Percentiles rank a stretch among this genome's conserved stretches.
Evolutionary conservation across 1,140 invertebrate species (phyloP).

Genomic region (Bursaphelenchus mucronatus): DNA sequence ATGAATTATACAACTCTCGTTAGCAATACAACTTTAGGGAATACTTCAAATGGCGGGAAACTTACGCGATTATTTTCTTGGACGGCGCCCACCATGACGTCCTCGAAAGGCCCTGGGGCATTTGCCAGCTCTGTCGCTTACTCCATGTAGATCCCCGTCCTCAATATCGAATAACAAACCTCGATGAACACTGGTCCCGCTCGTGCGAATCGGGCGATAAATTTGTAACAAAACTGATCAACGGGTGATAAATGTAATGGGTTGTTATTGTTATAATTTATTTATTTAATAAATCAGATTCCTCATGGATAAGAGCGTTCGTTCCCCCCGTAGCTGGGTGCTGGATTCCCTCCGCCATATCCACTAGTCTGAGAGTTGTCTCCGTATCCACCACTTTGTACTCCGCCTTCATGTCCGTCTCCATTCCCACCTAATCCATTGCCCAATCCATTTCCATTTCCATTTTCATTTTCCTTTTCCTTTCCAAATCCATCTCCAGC

Average conservation of each 20-base stretch:
- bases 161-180: slow-evolving; percentile 10
- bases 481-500: background rate
- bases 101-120: slow-evolving; percentile 53
- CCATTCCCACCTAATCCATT: slow-evolving; percentile 3
- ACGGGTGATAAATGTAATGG: too few species aligned
- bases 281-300: too few species aligned
- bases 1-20: background rate
- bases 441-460: background rate
- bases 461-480: slow-evolving; percentile 1
- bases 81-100: slow-evolving; percentile 46
- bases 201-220: slow-evolving; percentile 22
- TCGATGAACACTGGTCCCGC: slow-evolving; percentile 17
- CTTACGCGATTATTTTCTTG: slow-evolving; percentile 49
- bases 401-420: background rate
- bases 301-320: too few species aligned
- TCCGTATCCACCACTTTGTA: background rate
- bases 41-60: slow-evolving; percentile 52
- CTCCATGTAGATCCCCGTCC: slow-evolving; percentile 20
- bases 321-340: too few species aligned
- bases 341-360: background rate
- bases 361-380: background rate
- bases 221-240: background rate
- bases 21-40: slow-evolving; percentile 36
- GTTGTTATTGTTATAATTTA: too few species aligned
- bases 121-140: slow-evolving; percentile 54